A percentile compares a stretch with the other conserved stretches of the same genome.
These are phyloP conservation scores for Lophura swinhoii DNA, from an alignment of 2,797 vertebrate species.

Conservation along the genomic window DNA sequence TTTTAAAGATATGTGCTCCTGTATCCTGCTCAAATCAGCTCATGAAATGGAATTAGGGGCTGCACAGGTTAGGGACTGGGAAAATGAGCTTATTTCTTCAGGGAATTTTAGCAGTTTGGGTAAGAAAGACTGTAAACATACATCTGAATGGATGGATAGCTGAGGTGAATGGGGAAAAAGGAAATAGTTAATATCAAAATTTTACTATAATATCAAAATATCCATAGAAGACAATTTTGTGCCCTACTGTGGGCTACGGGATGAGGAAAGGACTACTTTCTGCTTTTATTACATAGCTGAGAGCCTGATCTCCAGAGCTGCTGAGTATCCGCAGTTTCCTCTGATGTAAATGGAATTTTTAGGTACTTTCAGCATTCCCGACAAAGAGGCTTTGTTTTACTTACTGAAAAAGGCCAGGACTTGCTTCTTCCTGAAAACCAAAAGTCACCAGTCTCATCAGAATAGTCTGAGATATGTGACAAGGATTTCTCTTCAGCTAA, in stretches of 20 bases:
- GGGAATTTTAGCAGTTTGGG: background rate
- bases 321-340: background rate
- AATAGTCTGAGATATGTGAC: background rate
- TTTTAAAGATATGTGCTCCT: conserved; percentile 1
- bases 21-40: conserved; percentile 7
- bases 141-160: background rate
- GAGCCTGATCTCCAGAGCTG: background rate
- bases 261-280: background rate
- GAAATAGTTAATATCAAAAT: background rate
- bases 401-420: background rate
- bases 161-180: background rate
- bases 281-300: background rate
- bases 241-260: background rate
- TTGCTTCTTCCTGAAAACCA: background rate
- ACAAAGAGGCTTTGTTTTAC: background rate
- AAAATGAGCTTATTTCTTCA: conserved; percentile 21
- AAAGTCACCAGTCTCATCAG: background rate
- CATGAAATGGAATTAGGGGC: conserved; percentile 28
- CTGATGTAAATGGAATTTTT: background rate
- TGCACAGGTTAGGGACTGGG: conserved; percentile 33
- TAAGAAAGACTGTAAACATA: background rate
- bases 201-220: background rate
- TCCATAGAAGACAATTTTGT: background rate
- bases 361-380: background rate
- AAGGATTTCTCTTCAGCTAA: background rate